Evolutionary conservation across 1,140 invertebrate genomes (phyloP).

Genomic region (Steinernema feltiae): DNA sequence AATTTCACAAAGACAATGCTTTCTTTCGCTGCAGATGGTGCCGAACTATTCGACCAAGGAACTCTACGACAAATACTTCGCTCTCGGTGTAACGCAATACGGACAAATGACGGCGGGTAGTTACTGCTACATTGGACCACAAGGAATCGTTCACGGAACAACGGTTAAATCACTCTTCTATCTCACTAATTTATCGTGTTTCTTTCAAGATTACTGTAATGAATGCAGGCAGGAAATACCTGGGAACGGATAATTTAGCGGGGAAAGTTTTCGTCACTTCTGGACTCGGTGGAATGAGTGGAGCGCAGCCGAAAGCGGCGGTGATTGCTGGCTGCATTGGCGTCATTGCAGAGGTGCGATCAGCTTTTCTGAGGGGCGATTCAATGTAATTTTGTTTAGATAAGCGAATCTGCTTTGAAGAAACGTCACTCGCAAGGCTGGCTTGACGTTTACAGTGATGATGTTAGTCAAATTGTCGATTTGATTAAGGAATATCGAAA

Average conservation of each 20-base stretch:
- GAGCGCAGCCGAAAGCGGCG: constrained; percentile 68
- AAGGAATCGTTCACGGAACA: constrained; percentile 70
- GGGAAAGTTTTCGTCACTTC: constrained; percentile 67
- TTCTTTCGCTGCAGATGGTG: constrained; percentile 63
- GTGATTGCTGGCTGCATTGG: constrained; percentile 67
- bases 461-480: constrained; percentile 63
- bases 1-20: background rate
- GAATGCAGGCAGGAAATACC: constrained; percentile 67
- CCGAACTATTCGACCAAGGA: constrained; percentile 67
- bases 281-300: constrained; percentile 70
- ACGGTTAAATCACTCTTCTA: constrained; percentile 60
- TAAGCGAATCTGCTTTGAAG: constrained; percentile 63
- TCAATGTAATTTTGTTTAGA: constrained; percentile 55
- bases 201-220: constrained; percentile 65
- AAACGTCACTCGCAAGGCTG: constrained; percentile 67
- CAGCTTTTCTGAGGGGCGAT: background rate
- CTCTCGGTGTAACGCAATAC: constrained; percentile 65
- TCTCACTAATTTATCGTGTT: constrained; percentile 12
- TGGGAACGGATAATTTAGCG: constrained; percentile 61
- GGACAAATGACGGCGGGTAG: constrained; percentile 67
- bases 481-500: constrained; percentile 60
- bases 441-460: constrained; percentile 63
- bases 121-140: constrained; percentile 70
- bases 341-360: constrained; percentile 66
- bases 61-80: constrained; percentile 65